Evolutionary conservation across 2,888 invertebrate species (phyloP).

Genomic region (Lochmaea capreae): DNA sequence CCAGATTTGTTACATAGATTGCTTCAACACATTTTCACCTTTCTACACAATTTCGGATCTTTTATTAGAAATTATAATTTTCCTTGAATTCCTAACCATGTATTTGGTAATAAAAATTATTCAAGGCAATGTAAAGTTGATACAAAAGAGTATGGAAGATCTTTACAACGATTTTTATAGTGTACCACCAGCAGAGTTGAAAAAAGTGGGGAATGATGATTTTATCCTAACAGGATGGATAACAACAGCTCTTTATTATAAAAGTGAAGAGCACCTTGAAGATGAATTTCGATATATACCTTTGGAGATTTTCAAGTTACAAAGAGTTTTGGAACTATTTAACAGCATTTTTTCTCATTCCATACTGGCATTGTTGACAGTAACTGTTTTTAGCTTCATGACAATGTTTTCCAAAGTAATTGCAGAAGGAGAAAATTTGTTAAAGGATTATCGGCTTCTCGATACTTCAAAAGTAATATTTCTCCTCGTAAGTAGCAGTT

Average conservation of each 20-base stretch:
- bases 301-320: neutral
- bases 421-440: neutral
- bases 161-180: slow-evolving; percentile 36
- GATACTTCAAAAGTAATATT: slow-evolving; percentile 21
- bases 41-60: slow-evolving; percentile 11
- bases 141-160: slow-evolving; percentile 20
- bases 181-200: slow-evolving; percentile 38
- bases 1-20: neutral
- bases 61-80: slow-evolving; percentile 30
- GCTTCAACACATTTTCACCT: neutral
- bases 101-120: slow-evolving; percentile 23
- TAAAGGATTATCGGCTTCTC: neutral
- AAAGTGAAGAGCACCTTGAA: slow-evolving; percentile 24
- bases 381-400: slow-evolving; percentile 14
- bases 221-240: slow-evolving; percentile 41
- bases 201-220: slow-evolving; percentile 35
- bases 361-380: slow-evolving; percentile 16
- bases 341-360: slow-evolving; percentile 26
- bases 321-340: slow-evolving; percentile 27
- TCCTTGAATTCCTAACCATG: slow-evolving; percentile 29
- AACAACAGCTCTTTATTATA: slow-evolving; percentile 21
- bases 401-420: slow-evolving; percentile 1
- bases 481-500: slow-evolving; percentile 24
- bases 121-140: neutral
- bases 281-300: slow-evolving; percentile 16